Conservation (phyloP, 2,797 vertebrate species). For the Anabacerthia variegaticeps region DNA sequence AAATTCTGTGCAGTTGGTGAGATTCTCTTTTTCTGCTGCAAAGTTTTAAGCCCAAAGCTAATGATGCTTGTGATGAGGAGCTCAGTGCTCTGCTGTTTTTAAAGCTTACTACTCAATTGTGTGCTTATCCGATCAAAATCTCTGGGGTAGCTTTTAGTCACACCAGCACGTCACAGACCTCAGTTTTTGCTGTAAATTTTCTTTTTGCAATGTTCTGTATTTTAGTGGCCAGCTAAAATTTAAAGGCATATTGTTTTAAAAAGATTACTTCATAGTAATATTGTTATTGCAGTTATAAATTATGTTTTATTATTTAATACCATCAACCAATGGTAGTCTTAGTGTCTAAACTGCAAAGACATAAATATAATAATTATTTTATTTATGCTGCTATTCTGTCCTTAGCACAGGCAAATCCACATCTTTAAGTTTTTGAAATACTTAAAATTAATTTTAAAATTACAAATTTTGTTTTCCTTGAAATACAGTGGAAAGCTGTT, state of each 20-base stretch:
- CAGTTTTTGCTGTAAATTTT: neutral
- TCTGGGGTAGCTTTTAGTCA: neutral
- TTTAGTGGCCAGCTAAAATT: neutral
- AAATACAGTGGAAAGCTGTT: neutral
- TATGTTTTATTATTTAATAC: neutral
- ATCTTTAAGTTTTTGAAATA: neutral
- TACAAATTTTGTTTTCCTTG: neutral
- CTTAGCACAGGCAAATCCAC: neutral
- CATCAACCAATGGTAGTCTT: neutral
- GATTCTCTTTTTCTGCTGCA: neutral
- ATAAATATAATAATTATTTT: neutral
- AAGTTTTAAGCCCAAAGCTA: slow-evolving; percentile 23
- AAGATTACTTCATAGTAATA: neutral
- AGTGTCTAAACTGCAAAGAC: neutral
- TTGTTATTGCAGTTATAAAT: neutral
- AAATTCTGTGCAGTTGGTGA: neutral
- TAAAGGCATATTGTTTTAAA: neutral
- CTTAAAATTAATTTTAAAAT: neutral
- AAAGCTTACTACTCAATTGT: neutral
- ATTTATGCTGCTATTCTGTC: neutral
- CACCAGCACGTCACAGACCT: neutral
- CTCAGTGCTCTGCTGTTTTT: neutral
- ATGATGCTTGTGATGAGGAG: slow-evolving; percentile 19
- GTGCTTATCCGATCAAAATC: neutral
- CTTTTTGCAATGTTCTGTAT: neutral